Evolutionary conservation across 2,797 vertebrate species (phyloP), one percentile per base, ranked within the genome.

Genomic region (Aselliscus stoliczkanus): DNA sequence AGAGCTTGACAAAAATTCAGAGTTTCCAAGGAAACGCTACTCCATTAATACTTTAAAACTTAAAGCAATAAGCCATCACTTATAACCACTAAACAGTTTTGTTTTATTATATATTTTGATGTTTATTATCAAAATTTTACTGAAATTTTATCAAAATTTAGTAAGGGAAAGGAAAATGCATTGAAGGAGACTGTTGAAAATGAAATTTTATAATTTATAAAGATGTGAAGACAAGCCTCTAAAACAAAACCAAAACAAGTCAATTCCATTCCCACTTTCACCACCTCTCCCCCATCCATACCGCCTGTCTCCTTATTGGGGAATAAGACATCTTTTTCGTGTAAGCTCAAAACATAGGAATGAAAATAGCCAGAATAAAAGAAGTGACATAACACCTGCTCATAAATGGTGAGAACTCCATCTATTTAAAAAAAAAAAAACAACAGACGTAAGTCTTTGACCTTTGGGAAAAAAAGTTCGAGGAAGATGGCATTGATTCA

Each of bases 21-120:
- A 91, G 73, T 92, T 97, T 93, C 80, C 2, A 9, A 73, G 65
- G 83, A 93, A 93, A 80, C 6, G 17, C 21, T 70, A 80, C 39
- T 87, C 84, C 77, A 84, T 96, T 85, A 94, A 95, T 90, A 92
- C 56, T 95, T 96, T 92, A 96, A 93, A 93, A 86, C 34, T n/a
- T 85, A 65, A 44, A 76, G 62, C 69, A 92, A 90, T 52, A 79
- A 94, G 18, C 44, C 20, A 60, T 92, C 81, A 65, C 70, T 83
- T 86, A 62, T 88, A 90, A 92, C 77, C 54, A 73, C 65, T 50
- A 73, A 88, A 79, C 73, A 47, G 62, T 86, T 94, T 96, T 92
- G 70, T 86, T 94, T 94, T 79, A 95, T 91, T 95, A 60, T 87
- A 8, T 58, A 75, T 92, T 94, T 96, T 84, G 31, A 81, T 75